A percentile compares a stretch with the other conserved stretches of the same genome.
These are phyloP conservation scores for Apomyelois bistriatella DNA, from an alignment of 2,888 invertebrate species.

Conservation along the genomic window DNA sequence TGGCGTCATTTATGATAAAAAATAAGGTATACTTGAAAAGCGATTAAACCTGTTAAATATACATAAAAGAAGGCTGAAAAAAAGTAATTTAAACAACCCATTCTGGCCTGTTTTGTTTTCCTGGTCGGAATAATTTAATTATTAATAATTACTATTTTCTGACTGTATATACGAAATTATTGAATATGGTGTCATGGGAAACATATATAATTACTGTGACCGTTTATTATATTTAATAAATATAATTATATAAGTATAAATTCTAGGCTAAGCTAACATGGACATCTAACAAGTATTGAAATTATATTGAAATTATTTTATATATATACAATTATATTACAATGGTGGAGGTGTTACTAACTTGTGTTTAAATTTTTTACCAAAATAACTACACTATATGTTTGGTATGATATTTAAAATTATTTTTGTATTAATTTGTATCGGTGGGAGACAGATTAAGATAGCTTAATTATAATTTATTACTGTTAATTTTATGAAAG, in stretches of 20 bases:
- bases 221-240: no score
- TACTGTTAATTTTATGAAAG: background rate
- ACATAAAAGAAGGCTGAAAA: no score
- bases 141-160: no score
- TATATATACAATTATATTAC: constrained; percentile 8
- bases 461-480: background rate
- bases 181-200: no score
- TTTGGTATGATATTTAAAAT: background rate
- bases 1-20: no score
- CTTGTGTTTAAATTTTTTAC: constrained; percentile 1
- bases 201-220: no score
- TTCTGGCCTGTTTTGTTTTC: no score
- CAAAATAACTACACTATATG: background rate
- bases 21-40: no score
- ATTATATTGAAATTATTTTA: background rate
- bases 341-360: constrained; percentile 7
- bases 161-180: no score
- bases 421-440: constrained; percentile 1
- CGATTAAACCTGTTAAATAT: no score
- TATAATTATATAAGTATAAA: background rate
- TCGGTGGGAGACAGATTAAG: background rate
- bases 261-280: constrained; percentile 1
- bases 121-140: no score
- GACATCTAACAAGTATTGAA: background rate
- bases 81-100: no score